Conservation (phyloP, 1,140 invertebrate genomes). For the Cardiocondyla obscurior region DNA sequence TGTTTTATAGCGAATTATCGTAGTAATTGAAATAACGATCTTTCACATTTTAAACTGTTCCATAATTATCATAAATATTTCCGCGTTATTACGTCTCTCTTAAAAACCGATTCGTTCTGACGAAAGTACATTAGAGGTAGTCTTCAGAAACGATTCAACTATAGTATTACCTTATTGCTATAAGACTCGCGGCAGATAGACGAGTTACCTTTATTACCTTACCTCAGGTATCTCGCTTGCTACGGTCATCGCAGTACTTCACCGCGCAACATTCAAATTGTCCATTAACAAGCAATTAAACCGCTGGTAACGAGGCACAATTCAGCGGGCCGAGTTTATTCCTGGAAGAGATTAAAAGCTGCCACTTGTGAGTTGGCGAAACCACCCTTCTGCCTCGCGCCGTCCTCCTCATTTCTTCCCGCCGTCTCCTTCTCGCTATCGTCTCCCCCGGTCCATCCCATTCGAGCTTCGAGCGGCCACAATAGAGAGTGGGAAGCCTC, state of each 20-base stretch:
- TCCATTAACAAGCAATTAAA: conserved; percentile 78
- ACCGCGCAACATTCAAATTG: conserved; percentile 62
- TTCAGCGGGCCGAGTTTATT: conserved; percentile 64
- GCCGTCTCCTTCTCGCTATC: conserved; percentile 49
- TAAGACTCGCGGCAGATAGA: not conserved
- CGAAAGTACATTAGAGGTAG: no score
- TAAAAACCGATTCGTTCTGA: no score
- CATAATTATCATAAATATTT: no score
- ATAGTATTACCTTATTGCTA: no score
- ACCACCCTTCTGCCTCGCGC: conserved; percentile 59
- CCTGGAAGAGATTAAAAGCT: conserved; percentile 73
- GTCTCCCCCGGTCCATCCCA: conserved; percentile 6
- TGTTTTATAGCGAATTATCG: no score
- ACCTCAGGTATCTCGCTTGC: not conserved
- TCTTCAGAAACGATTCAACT: no score
- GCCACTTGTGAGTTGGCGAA: conserved; percentile 74
- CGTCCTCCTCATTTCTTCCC: not conserved
- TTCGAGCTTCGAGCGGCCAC: conserved; percentile 59
- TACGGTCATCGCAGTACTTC: conserved; percentile 9
- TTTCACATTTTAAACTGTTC: no score
- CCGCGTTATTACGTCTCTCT: no score
- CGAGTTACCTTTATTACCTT: not conserved
- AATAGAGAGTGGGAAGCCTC: conserved; percentile 72
- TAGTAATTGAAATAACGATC: no score
- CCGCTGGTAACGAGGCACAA: conserved; percentile 66